Conservation (phyloP, 1,140 invertebrate species). For the Mizuhopecten yessoensis region DNA sequence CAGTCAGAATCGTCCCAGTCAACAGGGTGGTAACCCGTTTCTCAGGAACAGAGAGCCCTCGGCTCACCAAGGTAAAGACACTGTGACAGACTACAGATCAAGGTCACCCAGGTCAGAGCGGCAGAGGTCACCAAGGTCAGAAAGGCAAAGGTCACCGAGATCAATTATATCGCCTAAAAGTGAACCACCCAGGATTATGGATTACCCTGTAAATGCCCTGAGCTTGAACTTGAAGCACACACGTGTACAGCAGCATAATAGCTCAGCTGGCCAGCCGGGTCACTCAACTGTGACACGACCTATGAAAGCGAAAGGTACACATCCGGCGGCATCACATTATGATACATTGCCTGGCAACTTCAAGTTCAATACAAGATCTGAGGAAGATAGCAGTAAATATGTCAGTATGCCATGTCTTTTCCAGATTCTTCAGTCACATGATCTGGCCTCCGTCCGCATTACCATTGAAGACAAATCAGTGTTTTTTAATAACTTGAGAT, state of each 20-base stretch:
- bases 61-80: neutral
- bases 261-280: neutral
- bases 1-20: neutral
- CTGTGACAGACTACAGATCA: neutral
- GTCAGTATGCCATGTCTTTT: slow-evolving; percentile 50
- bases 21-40: neutral
- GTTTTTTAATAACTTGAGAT: slow-evolving; percentile 48
- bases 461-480: slow-evolving; percentile 47
- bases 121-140: neutral
- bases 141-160: neutral
- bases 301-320: neutral
- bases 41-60: neutral
- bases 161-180: neutral
- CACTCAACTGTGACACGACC: slow-evolving; percentile 14
- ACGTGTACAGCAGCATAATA: neutral
- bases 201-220: neutral
- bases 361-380: slow-evolving; percentile 44
- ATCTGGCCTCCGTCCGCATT: slow-evolving; percentile 45
- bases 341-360: slow-evolving; percentile 55
- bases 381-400: neutral
- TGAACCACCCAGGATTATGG: neutral
- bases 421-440: slow-evolving; percentile 53
- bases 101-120: neutral
- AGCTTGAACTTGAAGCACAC: slow-evolving; percentile 24
- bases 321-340: slow-evolving; percentile 41